phyloP scores from a whole-genome alignment of 1,140 invertebrate species.

The Megalonaias nervosa region DNA sequence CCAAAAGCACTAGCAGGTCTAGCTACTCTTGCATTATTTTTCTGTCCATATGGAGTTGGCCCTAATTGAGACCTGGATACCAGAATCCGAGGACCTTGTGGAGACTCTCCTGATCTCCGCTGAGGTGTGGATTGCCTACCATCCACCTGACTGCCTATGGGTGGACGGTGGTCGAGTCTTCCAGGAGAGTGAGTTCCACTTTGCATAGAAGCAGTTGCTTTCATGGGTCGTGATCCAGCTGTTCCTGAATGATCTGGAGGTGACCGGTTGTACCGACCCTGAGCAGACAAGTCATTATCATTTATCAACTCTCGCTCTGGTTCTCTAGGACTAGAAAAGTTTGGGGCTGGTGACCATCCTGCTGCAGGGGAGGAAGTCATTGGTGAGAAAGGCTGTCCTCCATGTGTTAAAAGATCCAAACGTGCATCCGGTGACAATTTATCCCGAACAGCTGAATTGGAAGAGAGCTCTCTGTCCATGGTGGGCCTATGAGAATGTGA shows the following conservation, averaged over 20 bases:
- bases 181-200: constrained; percentile 17
- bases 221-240: constrained; percentile 20
- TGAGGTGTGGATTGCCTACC: constrained; percentile 9
- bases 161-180: constrained; percentile 11
- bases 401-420: constrained; percentile 25
- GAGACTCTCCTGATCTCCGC: constrained; percentile 3
- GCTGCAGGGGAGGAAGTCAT: background rate
- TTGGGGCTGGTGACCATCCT: constrained; percentile 14
- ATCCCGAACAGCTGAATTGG: constrained; percentile 11
- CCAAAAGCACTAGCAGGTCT: constrained; percentile 35
- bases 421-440: constrained; percentile 30
- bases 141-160: constrained; percentile 1
- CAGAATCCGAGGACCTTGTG: constrained; percentile 18
- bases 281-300: constrained; percentile 30
- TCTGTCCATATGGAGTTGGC: constrained; percentile 22
- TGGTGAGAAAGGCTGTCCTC: constrained; percentile 12
- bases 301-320: constrained; percentile 16
- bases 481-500: background rate
- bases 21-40: constrained; percentile 14
- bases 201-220: constrained; percentile 23
- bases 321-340: constrained; percentile 34
- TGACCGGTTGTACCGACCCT: constrained; percentile 12
- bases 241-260: constrained; percentile 13
- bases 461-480: too few species aligned
- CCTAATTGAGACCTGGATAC: constrained; percentile 19